Percentiles rank a stretch among this genome's conserved stretches.
Evolutionary conservation across 2,888 invertebrate species (phyloP).

Genomic region (Scelioninae gen. 1): DNA sequence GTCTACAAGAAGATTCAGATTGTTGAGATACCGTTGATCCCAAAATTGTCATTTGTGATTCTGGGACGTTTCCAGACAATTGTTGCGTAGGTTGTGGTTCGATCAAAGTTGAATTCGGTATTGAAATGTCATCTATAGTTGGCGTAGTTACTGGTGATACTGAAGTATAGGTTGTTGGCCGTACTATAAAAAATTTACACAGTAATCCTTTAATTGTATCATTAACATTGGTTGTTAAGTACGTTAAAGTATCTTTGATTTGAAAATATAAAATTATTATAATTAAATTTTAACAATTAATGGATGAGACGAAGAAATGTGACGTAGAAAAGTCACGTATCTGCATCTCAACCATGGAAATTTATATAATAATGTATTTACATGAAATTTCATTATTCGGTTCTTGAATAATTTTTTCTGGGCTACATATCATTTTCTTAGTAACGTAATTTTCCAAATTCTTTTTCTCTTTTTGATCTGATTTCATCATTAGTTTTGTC

Average conservation of each 20-base stretch:
- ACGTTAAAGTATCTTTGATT: too few species aligned
- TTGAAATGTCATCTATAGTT: conserved; percentile 75
- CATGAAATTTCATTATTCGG: conserved; percentile 73
- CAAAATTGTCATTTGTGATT: conserved; percentile 75
- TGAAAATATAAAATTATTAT: too few species aligned
- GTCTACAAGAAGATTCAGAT: conserved; percentile 74
- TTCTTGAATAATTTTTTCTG: conserved; percentile 41
- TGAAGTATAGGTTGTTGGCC: conserved; percentile 77
- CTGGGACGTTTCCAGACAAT: conserved; percentile 52
- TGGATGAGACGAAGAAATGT: too few species aligned
- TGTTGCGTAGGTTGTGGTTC: conserved; percentile 55
- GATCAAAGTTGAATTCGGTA: conserved; percentile 53
- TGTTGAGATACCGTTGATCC: conserved; percentile 79
- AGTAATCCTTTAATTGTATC: too few species aligned
- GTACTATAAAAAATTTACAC: too few species aligned
- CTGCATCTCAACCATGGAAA: background rate
- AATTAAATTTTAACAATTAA: too few species aligned
- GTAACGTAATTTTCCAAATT: conserved; percentile 42
- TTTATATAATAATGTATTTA: conserved; percentile 3
- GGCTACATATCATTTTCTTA: conserved; percentile 32
- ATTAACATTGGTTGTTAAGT: too few species aligned
- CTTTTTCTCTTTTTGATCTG: conserved; percentile 73
- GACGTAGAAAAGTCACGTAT: background rate
- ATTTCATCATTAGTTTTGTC: conserved; percentile 62
- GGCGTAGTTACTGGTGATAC: conserved; percentile 77